Base-by-base conservation (phyloP, 2,797 vertebrate species). In the Harpagifer antarcticus region DNA sequence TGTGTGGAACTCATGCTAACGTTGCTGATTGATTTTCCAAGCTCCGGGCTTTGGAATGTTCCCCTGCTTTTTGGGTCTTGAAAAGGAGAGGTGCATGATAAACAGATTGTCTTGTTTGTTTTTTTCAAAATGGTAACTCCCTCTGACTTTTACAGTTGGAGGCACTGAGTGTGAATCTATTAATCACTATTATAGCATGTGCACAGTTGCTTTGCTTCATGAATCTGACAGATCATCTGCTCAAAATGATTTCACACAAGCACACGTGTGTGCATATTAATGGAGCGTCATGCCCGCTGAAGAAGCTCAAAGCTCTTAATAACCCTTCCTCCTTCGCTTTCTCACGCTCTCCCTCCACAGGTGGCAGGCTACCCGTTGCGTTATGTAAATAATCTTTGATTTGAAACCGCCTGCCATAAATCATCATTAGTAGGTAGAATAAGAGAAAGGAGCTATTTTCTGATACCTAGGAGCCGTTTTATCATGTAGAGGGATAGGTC, bases 341-440 rank as follows among this genome's bases (percentile, higher is more conserved):
- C 54, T 65, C 61, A 71, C 20, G 2, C 63, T 64, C 65, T 71
- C 60, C 53, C 61, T 78, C 68, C 70, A 50, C 40, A 64, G 55
- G 74, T 83, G 79, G 83, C 84, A 88, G 79, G 47, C 78, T 76
- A 65, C 88, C 78, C 70, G n/a, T 84, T 89, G 86, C 42, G 56
- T 87, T 92, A 90, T 93, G 91, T 91, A 93, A 93, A 94, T 94
- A 86, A 89, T 87, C 78, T 83, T 69, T 92, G 90, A 92, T 93
- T 90, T 88, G 86, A 91, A 81, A 85, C 66, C 27, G 33, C 66
- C 62, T 81, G 78, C 83, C 79, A 93, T 93, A 92, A 92, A 93
- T 95, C 95, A 95, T 95, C 90, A 95, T 95, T 95, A 94, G 85
- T 16, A 68, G 68, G 49, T 42, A 31, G 71, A 90, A 89, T 67